phyloP scores from a whole-genome alignment of 2,113 vertebrate species.

The Procavia capensis region DNA sequence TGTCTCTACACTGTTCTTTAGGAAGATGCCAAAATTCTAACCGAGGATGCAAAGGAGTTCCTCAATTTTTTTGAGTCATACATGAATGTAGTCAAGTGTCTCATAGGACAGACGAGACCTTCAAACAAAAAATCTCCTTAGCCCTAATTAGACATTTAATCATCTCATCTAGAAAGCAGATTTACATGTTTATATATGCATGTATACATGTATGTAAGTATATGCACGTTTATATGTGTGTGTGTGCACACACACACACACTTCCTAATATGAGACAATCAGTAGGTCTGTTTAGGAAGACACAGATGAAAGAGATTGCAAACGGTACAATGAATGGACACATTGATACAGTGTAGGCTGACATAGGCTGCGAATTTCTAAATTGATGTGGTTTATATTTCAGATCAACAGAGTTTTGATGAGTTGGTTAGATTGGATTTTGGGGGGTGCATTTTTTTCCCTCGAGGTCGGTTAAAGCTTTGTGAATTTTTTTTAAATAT shows the following conservation, averaged over 20 bases:
- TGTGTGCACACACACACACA: neutral
- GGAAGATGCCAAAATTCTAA: constrained; percentile 13
- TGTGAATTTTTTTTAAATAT: neutral
- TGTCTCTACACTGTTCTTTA: neutral
- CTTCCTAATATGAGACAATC: neutral
- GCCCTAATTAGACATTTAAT: constrained; percentile 1
- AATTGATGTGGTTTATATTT: neutral
- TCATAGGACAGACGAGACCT: neutral
- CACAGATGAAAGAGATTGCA: neutral
- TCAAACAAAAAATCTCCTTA: constrained; percentile 15
- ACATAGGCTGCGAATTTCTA: neutral
- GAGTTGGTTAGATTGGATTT: neutral
- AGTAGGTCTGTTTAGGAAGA: neutral
- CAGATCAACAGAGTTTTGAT: neutral
- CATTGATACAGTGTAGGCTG: neutral
- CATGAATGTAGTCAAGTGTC: neutral
- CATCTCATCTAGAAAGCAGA: neutral
- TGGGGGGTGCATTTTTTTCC: neutral
- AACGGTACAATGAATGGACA: neutral
- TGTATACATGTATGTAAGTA: too few relatives aligned
- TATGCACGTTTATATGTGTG: too few relatives aligned
- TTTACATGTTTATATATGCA: neutral
- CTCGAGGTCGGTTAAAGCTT: neutral
- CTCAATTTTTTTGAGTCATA: neutral
- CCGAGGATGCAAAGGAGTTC: neutral